Evolutionary conservation across 1,140 invertebrate genomes (phyloP), one percentile per base, ranked within the genome.

Genomic region (Drosophila dunni): DNA sequence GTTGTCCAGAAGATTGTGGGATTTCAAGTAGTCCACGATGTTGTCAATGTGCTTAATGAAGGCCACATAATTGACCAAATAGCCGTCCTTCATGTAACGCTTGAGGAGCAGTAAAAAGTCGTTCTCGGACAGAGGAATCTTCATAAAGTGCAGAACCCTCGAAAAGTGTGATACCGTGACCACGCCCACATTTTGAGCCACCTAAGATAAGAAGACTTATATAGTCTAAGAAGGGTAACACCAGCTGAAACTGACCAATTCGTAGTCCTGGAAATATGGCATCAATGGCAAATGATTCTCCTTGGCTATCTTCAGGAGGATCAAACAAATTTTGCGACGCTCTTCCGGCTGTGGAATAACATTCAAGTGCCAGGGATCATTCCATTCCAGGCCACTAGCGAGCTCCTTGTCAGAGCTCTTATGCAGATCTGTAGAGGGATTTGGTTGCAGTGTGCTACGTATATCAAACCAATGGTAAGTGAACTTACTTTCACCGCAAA

Each of bases 191-290:
- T 96, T 95, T 91, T 95, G 95, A 0, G 95, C 93, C 10, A 96
- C 94, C 95, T 96, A 53, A 1, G 6, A 69, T 69, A 81, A 11
- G 8, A 5, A 38, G 2, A 53, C 15, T 3, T 29, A 29, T 29
- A 5, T 29, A 29, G 24, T 29, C 24, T 29, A 29, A 29, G 5
- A 29, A 29, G 6, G 0, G 1, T 2, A n/a, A 40, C 10, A 0
- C 38, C 10, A 10, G 3, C 9, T 9, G 2, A 11, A 40, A 50
- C 58, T 90, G 75, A 95, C 95, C 81, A 96, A 78, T 89, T 96
- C 95, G 84, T 96, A 96, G 80, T 96, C 95, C 92, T 96, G 95
- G 92, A 96, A 96, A 80, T 96, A 96, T 0, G 95, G 95, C 58
- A 93, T 92, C 11, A 96, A 91, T 1, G 95, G 93, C 60, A 94